Base-by-base conservation (phyloP, 2,113 vertebrate genomes). In the Neotragus moschatus region DNA sequence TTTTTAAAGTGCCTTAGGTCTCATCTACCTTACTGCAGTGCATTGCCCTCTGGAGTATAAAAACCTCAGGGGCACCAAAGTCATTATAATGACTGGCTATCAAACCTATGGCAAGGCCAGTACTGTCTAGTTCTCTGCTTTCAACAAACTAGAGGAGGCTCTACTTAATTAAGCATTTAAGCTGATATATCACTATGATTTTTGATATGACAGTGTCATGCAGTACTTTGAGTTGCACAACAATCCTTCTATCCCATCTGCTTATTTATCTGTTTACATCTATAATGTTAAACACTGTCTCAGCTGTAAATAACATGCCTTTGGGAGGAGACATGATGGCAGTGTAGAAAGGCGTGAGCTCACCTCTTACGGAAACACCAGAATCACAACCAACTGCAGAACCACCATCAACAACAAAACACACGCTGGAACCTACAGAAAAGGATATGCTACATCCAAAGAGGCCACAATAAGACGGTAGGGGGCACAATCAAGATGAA, bases 1-100 rank as follows among this genome's bases (percentile, higher is more conserved):
- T 60, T 91, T 25, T 33, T 39, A 45, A 47, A 88, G 45, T 81
- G 36, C 23, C 9, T 0, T 16, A 9, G 1, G 19, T 51, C 26
- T 21, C 23, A 1, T 4, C 58, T 7, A 2, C 3, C 16, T 53
- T 3, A 26, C 23, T 3, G 0, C 0, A 39, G 30, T 2, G 53
- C 77, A 13, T 2, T 25, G 73, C 15, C 49, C 47, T 53, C 30
- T 19, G 26, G 84, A 19, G 13, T 28, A 28, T 5, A 3, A 70
- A 36, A 73, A 19, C 81, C 47, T 45, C 47, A 56, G 47, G 73
- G 43, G 28, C 21, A 8, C n/a, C 30, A 13, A 16, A 77, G n/a
- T 21, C 30, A 15, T 21, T 28, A 51, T 17, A 10, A 36, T 30
- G 39, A 19, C 47, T 28, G 23, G 53, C 21, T 36, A 33, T 45